Base-by-base conservation (phyloP, 2,888 invertebrate genomes). In the Thera obeliscata region DNA sequence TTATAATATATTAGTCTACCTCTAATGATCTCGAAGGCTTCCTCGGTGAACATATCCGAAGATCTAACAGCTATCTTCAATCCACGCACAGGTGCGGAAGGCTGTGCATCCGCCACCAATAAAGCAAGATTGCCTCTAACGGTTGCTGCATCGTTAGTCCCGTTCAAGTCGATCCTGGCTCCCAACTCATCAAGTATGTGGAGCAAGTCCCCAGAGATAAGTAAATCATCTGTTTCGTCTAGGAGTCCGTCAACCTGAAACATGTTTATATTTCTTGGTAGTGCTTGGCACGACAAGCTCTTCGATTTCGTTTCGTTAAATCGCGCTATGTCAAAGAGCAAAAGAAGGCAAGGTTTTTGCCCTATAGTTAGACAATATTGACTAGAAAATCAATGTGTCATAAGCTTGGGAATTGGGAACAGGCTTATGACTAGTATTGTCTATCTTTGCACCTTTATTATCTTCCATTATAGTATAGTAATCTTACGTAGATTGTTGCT, bases 141-240 rank as follows among this genome's bases (percentile, higher is more conserved):
- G 0, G 87, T 75, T 0, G 80, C 70, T 0, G 78, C 84, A 0
- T 80, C 76, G 0, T 70, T 67, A 0, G 83, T 78, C 0, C 88
- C 89, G 9, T 85, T 84, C 41, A 94, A 81, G 35, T 88, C 63
- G 1, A 90, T 72, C 7, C 85, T 78, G 0, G 81, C 74, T 0
- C 91, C 92, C 3, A 93, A 69, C n/a, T 74, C 67, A 50, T 93
- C 93, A 1, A 93, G 74, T 46, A 91, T 74, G 22, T 86, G 87
- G 0, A 93, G 83, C 0, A 93, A 72, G 46, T 83, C 66, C 0
- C 88, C 82, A 0, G 93, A 90, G 2, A 93, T 90, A 2, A 83
- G 80, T 0, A 90, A 54, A 0, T 79, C 78, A 0, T 85, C 76
- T 2, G 83, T 76, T 1, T 79, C 72, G 11, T 82, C 79, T 6